Evolutionary conservation across 2,888 invertebrate genomes (phyloP), one percentile per base, ranked within the genome.

Genomic region (Lysandra bellargus): DNA sequence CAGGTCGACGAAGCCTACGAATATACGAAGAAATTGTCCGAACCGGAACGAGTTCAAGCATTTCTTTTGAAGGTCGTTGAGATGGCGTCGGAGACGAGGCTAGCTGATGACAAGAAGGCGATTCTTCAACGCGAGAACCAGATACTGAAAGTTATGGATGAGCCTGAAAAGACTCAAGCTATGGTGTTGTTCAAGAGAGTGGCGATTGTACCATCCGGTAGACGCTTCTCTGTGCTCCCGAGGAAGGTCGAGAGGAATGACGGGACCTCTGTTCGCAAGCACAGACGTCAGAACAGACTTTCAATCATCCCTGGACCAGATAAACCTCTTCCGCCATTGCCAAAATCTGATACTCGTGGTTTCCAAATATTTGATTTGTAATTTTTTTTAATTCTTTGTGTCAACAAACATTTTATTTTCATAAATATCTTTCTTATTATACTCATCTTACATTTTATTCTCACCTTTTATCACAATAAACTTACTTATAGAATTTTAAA

Each of bases 1-100:
- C 88, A 90, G 82, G 92, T 94, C 0, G 94, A 93, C 81, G 93
- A 93, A 83, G 93, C 93, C 14, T 89, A 87, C 78, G 91, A 92
- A 81, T 92, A 88, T 87, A 88, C 92, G 0, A 93, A 92, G 82
- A 92, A 90, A 82, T 79, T 93, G 82, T 90, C 88, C 79, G 91
- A 93, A 83, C 88, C 92, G 2, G 94, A 93, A 83, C 86, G 89
- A 78, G 89, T 94, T 2, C 92, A 91, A 81, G 90, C 93, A 0
- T 94, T 94, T 82, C 85, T 94, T 23, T 83, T 81, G 1, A 93
- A 93, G 83, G 94, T 94, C 82, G 86, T 87, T 1, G 92, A 92
- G 81, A 91, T 94, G 89, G 91, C 89, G 0, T 81, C 89, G 1
- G 90, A 91, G 81, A 83, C 91, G 0, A 88, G 87, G 0, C 83